Base-by-base conservation (phyloP, 2,888 invertebrate genomes). In the Chloroclysta siterata region DNA sequence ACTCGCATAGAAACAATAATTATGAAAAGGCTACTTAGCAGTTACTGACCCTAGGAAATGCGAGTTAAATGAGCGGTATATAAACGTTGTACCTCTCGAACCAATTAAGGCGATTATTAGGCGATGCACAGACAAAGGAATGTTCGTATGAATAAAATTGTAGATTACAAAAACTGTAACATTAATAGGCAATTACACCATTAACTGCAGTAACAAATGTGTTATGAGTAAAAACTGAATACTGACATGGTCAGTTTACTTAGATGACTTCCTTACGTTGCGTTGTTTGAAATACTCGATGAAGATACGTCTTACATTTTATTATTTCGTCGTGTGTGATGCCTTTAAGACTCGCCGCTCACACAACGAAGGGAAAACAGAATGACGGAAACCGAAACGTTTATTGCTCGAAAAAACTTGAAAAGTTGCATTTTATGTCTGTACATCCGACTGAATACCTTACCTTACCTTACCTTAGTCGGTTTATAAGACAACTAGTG, bases 201-300 rank as follows among this genome's bases (percentile, higher is more conserved):
- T 71, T 72, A 68, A 68, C 63, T 65, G 60, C 50, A 53, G 62
- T 66, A 69, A 72, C 66, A 68, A 63, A 70, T 69, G 63, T 63
- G 46, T 59, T 65, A 60, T 67, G 63, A 63, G 60, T 68, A 71
- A 74, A 72, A 72, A 70, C 57, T 53, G 52, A 53, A 61, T 68
- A 73, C 22, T 22, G 77, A 76, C 73, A 81, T 79, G 79, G 79
- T 81, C 78, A 79, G 79, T 80, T 80, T 80, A 78, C 73, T 71
- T 65, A 74, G 79, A 79, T 73, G 72, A 77, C 80, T 83, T 82
- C 82, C 82, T 78, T 75, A 73, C 77, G 72, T 68, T 74, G 56
- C 62, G 68, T 74, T 71, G 71, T 75, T 75, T 74, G 76, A 65
- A 52, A 56, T 42, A 33, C 33, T 5, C 33, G 33, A 33, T 33